Conservation (phyloP, 2,113 vertebrate species). For the Elanus axillaris region DNA sequence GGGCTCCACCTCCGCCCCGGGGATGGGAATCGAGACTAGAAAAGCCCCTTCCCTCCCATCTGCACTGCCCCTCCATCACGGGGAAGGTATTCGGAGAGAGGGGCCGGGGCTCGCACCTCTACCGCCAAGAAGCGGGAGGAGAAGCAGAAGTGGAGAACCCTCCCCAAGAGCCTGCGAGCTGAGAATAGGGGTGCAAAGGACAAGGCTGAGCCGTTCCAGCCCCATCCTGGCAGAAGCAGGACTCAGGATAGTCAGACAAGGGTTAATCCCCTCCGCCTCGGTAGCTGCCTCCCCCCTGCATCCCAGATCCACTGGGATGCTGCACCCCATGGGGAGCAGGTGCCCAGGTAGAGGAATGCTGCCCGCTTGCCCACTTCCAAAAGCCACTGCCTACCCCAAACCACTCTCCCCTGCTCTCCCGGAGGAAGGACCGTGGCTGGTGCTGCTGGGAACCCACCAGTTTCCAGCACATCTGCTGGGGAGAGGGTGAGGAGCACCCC, state of each 20-base stretch:
- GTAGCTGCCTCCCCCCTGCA: not conserved
- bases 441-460: not conserved
- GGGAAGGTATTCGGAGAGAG: not conserved
- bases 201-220: not conserved
- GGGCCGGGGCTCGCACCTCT: accelerated
- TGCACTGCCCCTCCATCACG: accelerated
- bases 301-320: not conserved
- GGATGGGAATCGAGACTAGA: not conserved
- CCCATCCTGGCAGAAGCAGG: not conserved
- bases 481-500: not conserved
- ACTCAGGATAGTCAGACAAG: not conserved
- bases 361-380: accelerated
- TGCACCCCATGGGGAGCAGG: not conserved
- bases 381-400: not conserved
- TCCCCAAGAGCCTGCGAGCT: not conserved
- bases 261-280: accelerated
- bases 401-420: no score
- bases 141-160: not conserved
- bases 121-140: not conserved
- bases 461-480: not conserved
- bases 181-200: not conserved
- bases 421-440: accelerated
- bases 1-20: not conserved
- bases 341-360: no score
- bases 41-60: not conserved